phyloP scores from a whole-genome alignment of 2,113 vertebrate species.

The Caranx melampygus region DNA sequence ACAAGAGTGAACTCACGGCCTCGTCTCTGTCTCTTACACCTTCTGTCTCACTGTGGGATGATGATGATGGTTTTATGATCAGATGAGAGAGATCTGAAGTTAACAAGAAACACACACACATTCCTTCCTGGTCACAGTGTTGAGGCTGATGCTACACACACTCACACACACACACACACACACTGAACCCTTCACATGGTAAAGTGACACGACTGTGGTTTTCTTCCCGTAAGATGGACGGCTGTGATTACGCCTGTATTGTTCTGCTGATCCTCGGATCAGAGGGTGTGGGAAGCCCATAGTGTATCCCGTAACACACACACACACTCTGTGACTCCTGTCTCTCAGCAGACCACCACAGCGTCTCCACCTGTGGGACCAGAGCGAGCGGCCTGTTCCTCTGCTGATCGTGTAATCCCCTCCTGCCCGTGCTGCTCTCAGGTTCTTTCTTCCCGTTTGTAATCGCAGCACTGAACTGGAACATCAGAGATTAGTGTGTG shows the following conservation, averaged over 20 bases:
- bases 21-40: too few relatives aligned
- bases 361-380: constrained; percentile 7
- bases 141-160: constrained; percentile 15
- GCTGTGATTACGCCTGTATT: constrained; percentile 34
- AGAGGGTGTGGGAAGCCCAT: not conserved
- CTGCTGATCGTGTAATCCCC: constrained; percentile 63
- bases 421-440: constrained; percentile 34
- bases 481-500: constrained; percentile 75
- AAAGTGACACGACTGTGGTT: not conserved
- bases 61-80: too few relatives aligned
- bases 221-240: constrained; percentile 27
- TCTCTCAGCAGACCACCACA: constrained; percentile 25
- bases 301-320: not conserved
- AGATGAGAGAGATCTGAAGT: not conserved
- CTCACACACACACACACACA: constrained; percentile 15
- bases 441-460: constrained; percentile 59
- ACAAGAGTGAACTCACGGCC: too few relatives aligned
- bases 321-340: not conserved
- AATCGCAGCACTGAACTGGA: constrained; percentile 69
- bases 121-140: not conserved
- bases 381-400: constrained; percentile 28
- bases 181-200: constrained; percentile 18
- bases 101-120: not conserved
- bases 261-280: constrained; percentile 39
- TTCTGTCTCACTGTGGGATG: too few relatives aligned